Evolutionary conservation across 2,797 vertebrate species (phyloP).

Genomic region (Crocodylus rhombifer): DNA sequence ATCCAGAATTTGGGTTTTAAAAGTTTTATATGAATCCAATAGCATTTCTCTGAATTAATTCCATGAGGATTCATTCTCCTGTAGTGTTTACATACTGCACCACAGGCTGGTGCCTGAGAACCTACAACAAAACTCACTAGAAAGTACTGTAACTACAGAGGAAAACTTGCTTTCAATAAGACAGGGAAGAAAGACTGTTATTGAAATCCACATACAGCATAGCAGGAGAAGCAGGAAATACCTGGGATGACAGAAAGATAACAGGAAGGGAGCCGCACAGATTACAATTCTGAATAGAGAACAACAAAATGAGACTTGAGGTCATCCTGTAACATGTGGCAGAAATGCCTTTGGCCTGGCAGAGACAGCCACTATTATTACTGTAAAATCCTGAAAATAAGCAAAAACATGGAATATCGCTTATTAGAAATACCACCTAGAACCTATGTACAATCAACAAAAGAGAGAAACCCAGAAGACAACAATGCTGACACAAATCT

Average conservation of each 20-base stretch:
- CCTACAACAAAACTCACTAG: neutral
- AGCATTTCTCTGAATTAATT: neutral
- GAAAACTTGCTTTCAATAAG: neutral
- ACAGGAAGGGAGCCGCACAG: neutral
- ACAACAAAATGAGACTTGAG: neutral
- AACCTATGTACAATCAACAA: neutral
- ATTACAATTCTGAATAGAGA: neutral
- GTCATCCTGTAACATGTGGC: neutral
- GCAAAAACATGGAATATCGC: neutral
- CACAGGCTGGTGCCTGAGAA: neutral
- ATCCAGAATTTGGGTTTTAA: neutral
- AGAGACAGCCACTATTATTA: neutral
- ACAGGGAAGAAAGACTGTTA: neutral
- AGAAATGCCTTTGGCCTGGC: neutral
- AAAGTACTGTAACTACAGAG: neutral
- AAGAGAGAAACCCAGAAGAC: rapidly evolving
- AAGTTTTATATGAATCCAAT: neutral
- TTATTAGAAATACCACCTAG: neutral
- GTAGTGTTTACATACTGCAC: neutral
- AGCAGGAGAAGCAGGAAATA: rapidly evolving
- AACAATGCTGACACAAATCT: neutral
- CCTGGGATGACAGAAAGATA: rapidly evolving
- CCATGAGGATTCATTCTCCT: rapidly evolving
- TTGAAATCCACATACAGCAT: neutral
- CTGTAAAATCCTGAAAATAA: neutral